Evolutionary conservation across 2,113 vertebrate genomes (phyloP).

Genomic region (Eulacestoma nigropectus): DNA sequence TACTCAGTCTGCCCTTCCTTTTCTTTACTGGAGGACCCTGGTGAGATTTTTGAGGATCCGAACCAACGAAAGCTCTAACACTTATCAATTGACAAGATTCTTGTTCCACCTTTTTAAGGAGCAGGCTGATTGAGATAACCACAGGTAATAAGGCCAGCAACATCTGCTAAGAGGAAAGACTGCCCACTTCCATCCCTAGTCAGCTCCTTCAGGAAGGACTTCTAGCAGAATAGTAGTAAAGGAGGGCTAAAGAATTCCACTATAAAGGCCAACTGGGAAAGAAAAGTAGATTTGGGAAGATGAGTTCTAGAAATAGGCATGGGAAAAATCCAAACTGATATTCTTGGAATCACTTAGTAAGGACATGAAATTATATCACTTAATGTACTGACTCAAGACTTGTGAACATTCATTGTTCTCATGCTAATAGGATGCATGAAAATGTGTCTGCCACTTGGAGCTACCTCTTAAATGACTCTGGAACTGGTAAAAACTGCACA

Average conservation of each 20-base stretch:
- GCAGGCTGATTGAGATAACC: background rate
- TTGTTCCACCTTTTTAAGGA: background rate
- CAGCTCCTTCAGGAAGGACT: background rate
- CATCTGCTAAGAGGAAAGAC: background rate
- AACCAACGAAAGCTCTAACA: background rate
- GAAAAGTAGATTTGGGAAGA: background rate
- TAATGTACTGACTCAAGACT: background rate
- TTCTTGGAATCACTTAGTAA: background rate
- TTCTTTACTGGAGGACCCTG: background rate
- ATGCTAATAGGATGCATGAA: background rate
- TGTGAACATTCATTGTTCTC: background rate
- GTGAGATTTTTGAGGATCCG: background rate
- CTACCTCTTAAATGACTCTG: background rate
- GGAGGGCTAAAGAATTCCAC: background rate
- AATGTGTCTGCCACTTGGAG: background rate
- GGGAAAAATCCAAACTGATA: background rate
- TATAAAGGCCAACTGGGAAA: background rate
- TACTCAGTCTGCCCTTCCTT: background rate
- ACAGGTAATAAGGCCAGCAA: background rate
- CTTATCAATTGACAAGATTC: background rate
- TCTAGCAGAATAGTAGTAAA: background rate
- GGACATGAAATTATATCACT: background rate
- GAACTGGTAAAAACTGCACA: background rate
- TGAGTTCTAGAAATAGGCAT: background rate
- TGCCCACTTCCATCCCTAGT: background rate